A percentile compares a stretch with the other conserved stretches of the same genome.
Conservation (phyloP, 2,797 vertebrate species). For the Sebastes aleutianus region DNA sequence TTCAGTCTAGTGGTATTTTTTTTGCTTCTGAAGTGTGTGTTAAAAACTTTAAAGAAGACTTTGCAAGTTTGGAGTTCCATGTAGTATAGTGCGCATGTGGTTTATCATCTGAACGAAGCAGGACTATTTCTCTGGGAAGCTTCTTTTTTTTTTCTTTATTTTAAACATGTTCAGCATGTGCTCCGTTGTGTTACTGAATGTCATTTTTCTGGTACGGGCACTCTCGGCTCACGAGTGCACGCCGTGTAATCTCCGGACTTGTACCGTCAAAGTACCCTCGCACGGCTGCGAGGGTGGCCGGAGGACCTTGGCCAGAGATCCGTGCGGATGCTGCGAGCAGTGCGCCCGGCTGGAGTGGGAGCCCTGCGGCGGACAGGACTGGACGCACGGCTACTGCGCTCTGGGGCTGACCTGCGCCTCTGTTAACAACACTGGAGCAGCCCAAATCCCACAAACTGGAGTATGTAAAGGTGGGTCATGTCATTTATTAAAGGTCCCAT, state of each 20-base stretch:
- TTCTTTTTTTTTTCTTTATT: neutral
- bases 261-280: constrained; percentile 55
- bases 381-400: constrained; percentile 82
- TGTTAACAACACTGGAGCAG: constrained; percentile 72
- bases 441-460: constrained; percentile 73
- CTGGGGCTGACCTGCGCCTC: constrained; percentile 82
- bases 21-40: constrained; percentile 9
- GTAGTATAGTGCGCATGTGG: constrained; percentile 4
- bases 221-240: constrained; percentile 74
- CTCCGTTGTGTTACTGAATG: constrained; percentile 57
- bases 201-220: constrained; percentile 68
- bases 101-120: constrained; percentile 30
- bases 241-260: constrained; percentile 78
- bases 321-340: constrained; percentile 84
- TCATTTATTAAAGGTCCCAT: neutral
- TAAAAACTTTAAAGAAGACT: constrained; percentile 37
- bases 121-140: constrained; percentile 31
- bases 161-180: constrained; percentile 71
- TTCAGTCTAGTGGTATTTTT: constrained; percentile 22
- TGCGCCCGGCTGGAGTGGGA: constrained; percentile 83
- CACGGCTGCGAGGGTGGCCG: constrained; percentile 76
- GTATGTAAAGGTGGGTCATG: constrained; percentile 81
- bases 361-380: constrained; percentile 82
- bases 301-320: constrained; percentile 75
- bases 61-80: constrained; percentile 53